Conservation (phyloP, 2,888 invertebrate species). For the Dasysyrphus albostriatus region DNA sequence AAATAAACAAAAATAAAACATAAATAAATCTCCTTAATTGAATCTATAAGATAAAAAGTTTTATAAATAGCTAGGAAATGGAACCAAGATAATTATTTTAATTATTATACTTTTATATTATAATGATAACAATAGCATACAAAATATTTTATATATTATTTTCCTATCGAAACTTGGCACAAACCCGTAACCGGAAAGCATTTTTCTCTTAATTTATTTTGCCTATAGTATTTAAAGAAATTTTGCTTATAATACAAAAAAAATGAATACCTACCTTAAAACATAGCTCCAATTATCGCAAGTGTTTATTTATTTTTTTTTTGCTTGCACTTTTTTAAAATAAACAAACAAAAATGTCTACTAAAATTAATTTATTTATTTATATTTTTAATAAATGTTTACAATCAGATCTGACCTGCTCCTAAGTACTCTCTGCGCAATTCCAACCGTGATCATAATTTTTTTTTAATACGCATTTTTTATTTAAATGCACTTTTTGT, state of each 20-base stretch:
- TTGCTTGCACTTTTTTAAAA: conserved; percentile 58
- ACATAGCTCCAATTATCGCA: conserved; percentile 6
- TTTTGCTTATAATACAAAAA: conserved; percentile 16
- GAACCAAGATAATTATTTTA: conserved; percentile 44
- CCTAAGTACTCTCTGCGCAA: conserved; percentile 75
- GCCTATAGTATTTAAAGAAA: neutral
- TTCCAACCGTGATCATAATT: conserved; percentile 61
- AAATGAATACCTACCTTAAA: neutral
- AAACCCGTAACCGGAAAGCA: conserved; percentile 57
- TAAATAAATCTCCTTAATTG: conserved; percentile 78
- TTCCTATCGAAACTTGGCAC: conserved; percentile 53
- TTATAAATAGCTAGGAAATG: conserved; percentile 57
- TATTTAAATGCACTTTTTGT: conserved; percentile 49
- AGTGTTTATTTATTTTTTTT: conserved; percentile 9
- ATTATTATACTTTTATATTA: neutral
- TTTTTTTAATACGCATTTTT: conserved; percentile 2
- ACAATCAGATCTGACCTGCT: conserved; percentile 74
- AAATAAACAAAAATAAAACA: conserved; percentile 39
- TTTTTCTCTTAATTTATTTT: conserved; percentile 39
- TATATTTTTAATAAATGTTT: conserved; percentile 16
- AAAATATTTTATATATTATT: conserved; percentile 43
- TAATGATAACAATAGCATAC: conserved; percentile 14
- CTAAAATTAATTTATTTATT: conserved; percentile 51
- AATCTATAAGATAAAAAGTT: conserved; percentile 47
- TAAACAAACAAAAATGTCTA: conserved; percentile 80